Percentiles rank a stretch among this genome's conserved stretches.
Conservation (phyloP, 2,797 vertebrate genomes). For the Melanotaenia trifasciata region DNA sequence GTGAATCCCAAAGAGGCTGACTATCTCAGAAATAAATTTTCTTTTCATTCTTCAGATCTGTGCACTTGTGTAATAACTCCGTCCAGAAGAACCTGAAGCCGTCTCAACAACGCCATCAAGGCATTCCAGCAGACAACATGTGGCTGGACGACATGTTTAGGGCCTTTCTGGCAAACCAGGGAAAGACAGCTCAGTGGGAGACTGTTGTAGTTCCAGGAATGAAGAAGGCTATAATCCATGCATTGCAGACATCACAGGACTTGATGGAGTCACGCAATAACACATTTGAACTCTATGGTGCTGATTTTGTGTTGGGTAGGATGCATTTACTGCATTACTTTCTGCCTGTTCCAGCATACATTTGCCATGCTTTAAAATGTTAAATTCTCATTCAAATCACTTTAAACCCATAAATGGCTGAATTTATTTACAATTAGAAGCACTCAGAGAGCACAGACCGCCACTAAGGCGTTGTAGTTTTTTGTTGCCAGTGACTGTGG, state of each 20-base stretch:
- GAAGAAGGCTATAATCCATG: slow-evolving; percentile 86
- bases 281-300: slow-evolving; percentile 93
- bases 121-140: slow-evolving; percentile 87
- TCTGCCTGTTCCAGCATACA: too few relatives aligned
- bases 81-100: slow-evolving; percentile 87
- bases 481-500: too few relatives aligned
- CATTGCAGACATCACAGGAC: slow-evolving; percentile 86
- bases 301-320: slow-evolving; percentile 89
- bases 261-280: slow-evolving; percentile 86
- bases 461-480: too few relatives aligned
- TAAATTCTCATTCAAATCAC: too few relatives aligned
- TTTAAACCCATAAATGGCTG: too few relatives aligned
- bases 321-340: background rate
- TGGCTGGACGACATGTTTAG: slow-evolving; percentile 89
- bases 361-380: too few relatives aligned
- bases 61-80: slow-evolving; percentile 94
- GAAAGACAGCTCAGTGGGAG: slow-evolving; percentile 81
- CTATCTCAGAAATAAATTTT: background rate
- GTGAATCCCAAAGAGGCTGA: too few relatives aligned
- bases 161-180: slow-evolving; percentile 80
- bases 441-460: too few relatives aligned
- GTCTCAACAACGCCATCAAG: slow-evolving; percentile 72
- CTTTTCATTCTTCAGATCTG: slow-evolving; percentile 76
- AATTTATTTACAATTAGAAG: too few relatives aligned
- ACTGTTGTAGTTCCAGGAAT: slow-evolving; percentile 86